A percentile compares a stretch with the other conserved stretches of the same genome.
Evolutionary conservation across 1,140 invertebrate genomes (phyloP).

Genomic region (Psilanteris sp.): DNA sequence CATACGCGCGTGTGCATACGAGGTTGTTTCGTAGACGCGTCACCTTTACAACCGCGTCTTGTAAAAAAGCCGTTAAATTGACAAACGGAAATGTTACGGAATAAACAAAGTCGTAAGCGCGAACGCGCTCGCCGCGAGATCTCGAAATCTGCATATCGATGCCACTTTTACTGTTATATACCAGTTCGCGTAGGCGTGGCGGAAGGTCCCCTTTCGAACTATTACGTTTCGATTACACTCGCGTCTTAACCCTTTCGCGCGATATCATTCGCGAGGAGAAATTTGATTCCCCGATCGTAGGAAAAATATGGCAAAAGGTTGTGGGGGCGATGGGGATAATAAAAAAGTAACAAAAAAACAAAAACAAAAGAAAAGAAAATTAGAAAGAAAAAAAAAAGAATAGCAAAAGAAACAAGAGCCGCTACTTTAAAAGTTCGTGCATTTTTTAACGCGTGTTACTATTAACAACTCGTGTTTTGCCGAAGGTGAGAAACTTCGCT

Average conservation of each 20-base stretch:
- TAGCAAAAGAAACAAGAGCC: too few relatives aligned
- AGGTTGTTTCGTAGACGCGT: too few relatives aligned
- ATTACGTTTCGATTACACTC: conserved; percentile 56
- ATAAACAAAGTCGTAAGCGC: too few relatives aligned
- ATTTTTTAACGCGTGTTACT: conserved; percentile 21
- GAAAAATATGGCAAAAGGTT: conserved; percentile 29
- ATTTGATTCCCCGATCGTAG: conserved; percentile 41
- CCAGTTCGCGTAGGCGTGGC: conserved; percentile 46
- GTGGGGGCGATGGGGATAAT: too few relatives aligned
- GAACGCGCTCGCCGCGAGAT: conserved; percentile 53
- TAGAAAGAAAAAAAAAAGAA: too few relatives aligned
- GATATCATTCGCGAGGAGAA: conserved; percentile 48
- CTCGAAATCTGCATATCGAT: conserved; percentile 55
- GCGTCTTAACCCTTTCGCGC: conserved; percentile 50
- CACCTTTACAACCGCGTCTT: too few relatives aligned
- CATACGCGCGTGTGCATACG: too few relatives aligned
- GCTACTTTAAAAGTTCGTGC: conserved; percentile 10
- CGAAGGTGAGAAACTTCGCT: not conserved
- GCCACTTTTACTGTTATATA: conserved; percentile 57
- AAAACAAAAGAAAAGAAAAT: too few relatives aligned
- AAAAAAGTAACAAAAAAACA: too few relatives aligned
- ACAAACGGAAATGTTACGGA: too few relatives aligned
- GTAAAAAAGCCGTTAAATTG: too few relatives aligned
- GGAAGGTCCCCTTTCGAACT: conserved; percentile 46
- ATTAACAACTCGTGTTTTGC: conserved; percentile 23